phyloP scores from a whole-genome alignment of 2,888 invertebrate genomes.

The Phasia obesa region DNA sequence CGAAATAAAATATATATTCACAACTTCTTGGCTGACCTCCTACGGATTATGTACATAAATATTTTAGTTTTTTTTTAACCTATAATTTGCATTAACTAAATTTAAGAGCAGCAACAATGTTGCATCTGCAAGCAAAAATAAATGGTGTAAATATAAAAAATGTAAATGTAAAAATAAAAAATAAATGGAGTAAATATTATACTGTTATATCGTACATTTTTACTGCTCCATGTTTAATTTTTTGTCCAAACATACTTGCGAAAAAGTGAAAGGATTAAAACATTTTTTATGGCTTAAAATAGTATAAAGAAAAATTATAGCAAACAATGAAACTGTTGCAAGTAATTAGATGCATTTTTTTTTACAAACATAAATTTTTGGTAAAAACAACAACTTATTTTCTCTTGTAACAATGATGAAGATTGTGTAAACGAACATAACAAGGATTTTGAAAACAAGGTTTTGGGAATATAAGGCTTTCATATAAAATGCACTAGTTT shows the following conservation, averaged over 20 bases:
- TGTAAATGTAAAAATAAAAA: neutral
- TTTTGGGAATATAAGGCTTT: neutral
- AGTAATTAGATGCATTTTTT: constrained; percentile 56
- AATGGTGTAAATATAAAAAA: neutral
- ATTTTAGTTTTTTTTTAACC: no score
- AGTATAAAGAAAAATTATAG: constrained; percentile 40
- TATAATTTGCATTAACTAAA: no score
- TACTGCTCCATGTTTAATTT: constrained; percentile 9
- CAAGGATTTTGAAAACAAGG: neutral
- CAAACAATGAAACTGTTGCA: constrained; percentile 31
- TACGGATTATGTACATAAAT: no score
- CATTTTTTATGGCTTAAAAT: constrained; percentile 45
- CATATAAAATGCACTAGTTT: neutral
- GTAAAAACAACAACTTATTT: constrained; percentile 24
- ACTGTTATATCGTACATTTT: constrained; percentile 15
- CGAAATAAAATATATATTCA: no score
- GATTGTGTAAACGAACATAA: neutral
- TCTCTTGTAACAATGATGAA: constrained; percentile 1
- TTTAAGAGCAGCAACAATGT: neutral
- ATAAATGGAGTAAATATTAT: neutral
- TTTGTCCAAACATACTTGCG: constrained; percentile 7
- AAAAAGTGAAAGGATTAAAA: constrained; percentile 55
- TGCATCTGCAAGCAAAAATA: neutral
- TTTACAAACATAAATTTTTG: constrained; percentile 10
- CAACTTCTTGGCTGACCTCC: no score